Evolutionary conservation across 2,888 invertebrate species (phyloP).

Genomic region (Thereva unica): DNA sequence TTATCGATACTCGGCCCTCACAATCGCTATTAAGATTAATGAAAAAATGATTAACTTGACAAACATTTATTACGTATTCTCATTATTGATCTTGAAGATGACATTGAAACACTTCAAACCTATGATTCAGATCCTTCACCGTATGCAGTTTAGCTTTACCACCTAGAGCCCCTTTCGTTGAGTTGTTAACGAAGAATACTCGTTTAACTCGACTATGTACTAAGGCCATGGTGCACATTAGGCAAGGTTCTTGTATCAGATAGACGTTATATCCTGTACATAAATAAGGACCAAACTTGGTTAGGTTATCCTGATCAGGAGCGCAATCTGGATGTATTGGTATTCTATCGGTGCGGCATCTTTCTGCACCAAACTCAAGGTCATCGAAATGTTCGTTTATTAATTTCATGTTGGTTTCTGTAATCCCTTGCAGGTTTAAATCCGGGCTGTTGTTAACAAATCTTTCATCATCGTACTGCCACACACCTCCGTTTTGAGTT

Average conservation of each 20-base stretch:
- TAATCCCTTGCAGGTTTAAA: conserved; percentile 56
- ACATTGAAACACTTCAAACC: conserved; percentile 78
- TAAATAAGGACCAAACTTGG: conserved; percentile 69
- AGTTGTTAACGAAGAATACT: conserved; percentile 73
- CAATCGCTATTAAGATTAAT: no score
- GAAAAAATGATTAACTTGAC: no score
- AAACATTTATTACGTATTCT: no score
- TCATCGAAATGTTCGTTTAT: conserved; percentile 55
- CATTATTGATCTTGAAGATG: no score
- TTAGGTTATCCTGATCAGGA: conserved; percentile 48
- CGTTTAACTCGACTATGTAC: conserved; percentile 84
- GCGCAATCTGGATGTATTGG: conserved; percentile 27
- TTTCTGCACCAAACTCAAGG: conserved; percentile 60
- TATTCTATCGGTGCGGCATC: conserved; percentile 50
- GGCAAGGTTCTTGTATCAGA: conserved; percentile 83
- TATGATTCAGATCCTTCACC: conserved; percentile 83
- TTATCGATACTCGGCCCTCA: no score
- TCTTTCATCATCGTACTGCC: conserved; percentile 53
- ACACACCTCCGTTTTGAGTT: conserved; percentile 79
- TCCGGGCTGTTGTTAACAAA: conserved; percentile 49
- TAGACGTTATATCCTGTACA: conserved; percentile 89
- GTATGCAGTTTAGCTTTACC: conserved; percentile 76
- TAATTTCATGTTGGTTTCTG: conserved; percentile 54
- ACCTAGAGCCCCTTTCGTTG: conserved; percentile 70
- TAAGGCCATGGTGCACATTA: conserved; percentile 95